Evolutionary conservation across 2,797 vertebrate genomes (phyloP).

Genomic region (Danio aesculapii): DNA sequence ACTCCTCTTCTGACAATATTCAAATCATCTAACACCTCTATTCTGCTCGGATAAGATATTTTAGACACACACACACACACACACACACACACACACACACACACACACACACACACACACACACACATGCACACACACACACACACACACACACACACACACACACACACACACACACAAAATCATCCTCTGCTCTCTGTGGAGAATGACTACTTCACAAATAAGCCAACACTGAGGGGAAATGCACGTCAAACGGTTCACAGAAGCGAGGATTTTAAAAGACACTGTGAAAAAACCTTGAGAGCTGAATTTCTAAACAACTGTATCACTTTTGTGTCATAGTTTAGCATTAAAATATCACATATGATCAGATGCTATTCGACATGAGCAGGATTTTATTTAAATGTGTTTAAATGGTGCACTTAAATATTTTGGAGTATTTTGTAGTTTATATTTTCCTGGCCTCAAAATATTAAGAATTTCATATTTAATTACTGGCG

Average conservation of each 20-base stretch:
- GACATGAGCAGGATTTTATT: too few species aligned
- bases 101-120: too few species aligned
- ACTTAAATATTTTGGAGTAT: too few species aligned
- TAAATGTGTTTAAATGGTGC: too few species aligned
- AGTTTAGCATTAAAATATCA: neutral
- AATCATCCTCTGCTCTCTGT: slow-evolving; percentile 24
- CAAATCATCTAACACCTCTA: slow-evolving; percentile 44
- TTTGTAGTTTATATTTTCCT: too few species aligned
- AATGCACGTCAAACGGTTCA: slow-evolving; percentile 18
- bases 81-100: too few species aligned
- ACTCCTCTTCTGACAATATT: slow-evolving; percentile 38
- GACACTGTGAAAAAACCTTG: neutral
- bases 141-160: too few species aligned
- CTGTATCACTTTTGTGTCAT: neutral
- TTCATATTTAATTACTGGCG: too few species aligned
- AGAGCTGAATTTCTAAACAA: slow-evolving; percentile 11
- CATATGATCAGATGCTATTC: neutral
- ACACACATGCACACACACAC: too few species aligned
- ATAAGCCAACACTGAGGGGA: slow-evolving; percentile 29
- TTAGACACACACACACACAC: neutral
- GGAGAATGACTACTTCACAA: slow-evolving; percentile 47
- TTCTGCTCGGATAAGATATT: slow-evolving; percentile 22
- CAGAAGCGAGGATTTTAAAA: slow-evolving; percentile 18
- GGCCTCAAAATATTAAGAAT: too few species aligned
- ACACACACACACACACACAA: too few species aligned